Base-by-base conservation (phyloP, 2,888 invertebrate species). In the Megamerina dolium region DNA sequence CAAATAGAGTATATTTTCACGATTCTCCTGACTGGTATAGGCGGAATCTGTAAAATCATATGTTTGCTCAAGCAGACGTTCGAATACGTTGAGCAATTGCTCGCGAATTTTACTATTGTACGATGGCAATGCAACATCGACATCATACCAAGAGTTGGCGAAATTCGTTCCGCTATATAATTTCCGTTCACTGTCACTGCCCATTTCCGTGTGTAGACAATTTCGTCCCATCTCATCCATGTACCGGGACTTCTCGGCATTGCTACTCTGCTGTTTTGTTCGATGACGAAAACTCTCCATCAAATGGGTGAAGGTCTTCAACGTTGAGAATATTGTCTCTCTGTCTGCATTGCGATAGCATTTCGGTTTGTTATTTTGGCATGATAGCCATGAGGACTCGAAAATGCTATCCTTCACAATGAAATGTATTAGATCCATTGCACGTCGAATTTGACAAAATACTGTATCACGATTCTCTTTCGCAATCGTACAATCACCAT, bases 21-120 rank as follows among this genome's bases (percentile, higher is more conserved):
- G 81, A 73, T 95, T 93, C 66, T 94, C 93, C 73, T 97, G 95
- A 57, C 87, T 88, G 50, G 97, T 99, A 74, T 97, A 99, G 52
- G 97, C 95, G 54, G 96, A 97, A 76, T 99, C 97, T 40, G 97
- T 99, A 74, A 99, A 99, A 76, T 99, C 96, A 76, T 91, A 90
- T 50, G 93, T 93, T 65, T 94, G 83, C 74, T 99, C 97, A 50
- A 93, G 82, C 46, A 94, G 83, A 52, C 89, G 83, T 60, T 96
- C 91, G 63, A 97, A 78, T 47, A 93, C 89, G 55, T 83, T 75
- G 19, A 88, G 82, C 41, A 97, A 79, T 51, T 90, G 85, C 61
- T 93, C 89, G 60, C 92, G 75, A 3, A 68, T 31, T 43, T 38
- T 38, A 43, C 30, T 34, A 43, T 43, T 38, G 12, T 32, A 33